Conservation (phyloP, 2,888 invertebrate genomes). For the Theodoxus fluviatilis region DNA sequence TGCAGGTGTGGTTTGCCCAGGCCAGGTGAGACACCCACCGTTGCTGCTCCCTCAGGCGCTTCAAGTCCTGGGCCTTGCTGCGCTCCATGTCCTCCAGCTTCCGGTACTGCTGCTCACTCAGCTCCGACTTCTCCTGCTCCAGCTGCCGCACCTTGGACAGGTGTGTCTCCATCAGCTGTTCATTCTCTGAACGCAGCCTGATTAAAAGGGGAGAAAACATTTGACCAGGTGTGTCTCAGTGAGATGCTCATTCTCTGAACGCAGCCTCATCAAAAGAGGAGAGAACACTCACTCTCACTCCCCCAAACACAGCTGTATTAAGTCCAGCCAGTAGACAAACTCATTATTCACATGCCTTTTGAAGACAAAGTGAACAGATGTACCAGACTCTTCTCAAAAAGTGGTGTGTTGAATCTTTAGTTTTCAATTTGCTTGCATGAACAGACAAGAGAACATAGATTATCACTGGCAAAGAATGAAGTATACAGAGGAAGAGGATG, state of each 20-base stretch:
- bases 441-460: no score
- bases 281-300: slow-evolving; percentile 2
- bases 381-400: no score
- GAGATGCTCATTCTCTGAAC: slow-evolving; percentile 56
- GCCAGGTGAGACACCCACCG: no score
- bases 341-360: no score
- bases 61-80: slow-evolving; percentile 50
- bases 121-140: slow-evolving; percentile 58
- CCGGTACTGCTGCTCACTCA: slow-evolving; percentile 44
- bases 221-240: slow-evolving; percentile 49
- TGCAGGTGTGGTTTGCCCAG: no score
- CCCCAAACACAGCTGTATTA: not conserved
- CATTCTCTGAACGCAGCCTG: slow-evolving; percentile 58
- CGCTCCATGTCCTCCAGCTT: slow-evolving; percentile 46
- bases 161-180: slow-evolving; percentile 51
- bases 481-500: no score
- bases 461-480: no score
- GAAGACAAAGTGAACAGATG: no score
- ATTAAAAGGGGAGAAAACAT: not conserved
- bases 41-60: slow-evolving; percentile 53
- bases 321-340: no score
- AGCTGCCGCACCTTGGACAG: slow-evolving; percentile 45
- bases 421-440: no score
- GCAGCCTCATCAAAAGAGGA: slow-evolving; percentile 40
- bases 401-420: no score